Conservation (phyloP, 2,888 invertebrate species). For the Apotomis turbidana region DNA sequence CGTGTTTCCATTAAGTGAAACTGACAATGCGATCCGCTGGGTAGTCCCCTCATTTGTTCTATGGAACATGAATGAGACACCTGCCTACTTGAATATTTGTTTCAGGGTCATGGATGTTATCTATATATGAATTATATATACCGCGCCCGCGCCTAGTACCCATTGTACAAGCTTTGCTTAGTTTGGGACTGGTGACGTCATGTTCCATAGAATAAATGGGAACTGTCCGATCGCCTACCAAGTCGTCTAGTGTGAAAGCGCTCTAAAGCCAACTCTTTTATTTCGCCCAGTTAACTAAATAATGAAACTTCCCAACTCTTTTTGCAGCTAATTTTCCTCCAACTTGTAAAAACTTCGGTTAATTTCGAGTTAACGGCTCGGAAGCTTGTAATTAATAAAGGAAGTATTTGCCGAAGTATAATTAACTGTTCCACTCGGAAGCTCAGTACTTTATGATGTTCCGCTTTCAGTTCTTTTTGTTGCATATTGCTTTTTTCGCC, state of each 20-base stretch:
- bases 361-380: slow-evolving; percentile 43
- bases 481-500: not conserved
- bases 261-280: slow-evolving; percentile 36
- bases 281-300: slow-evolving; percentile 39
- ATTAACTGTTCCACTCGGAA: slow-evolving; percentile 14
- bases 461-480: not conserved
- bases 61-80: too few species aligned
- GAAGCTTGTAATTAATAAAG: slow-evolving; percentile 34
- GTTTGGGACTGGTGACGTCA: too few species aligned
- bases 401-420: slow-evolving; percentile 49
- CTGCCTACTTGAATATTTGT: too few species aligned
- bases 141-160: too few species aligned
- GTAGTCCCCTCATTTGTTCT: too few species aligned
- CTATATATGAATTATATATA: too few species aligned
- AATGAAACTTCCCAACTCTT: slow-evolving; percentile 41
- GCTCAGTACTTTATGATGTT: slow-evolving; percentile 24
- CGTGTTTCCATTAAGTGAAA: too few species aligned
- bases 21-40: too few species aligned
- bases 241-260: not conserved
- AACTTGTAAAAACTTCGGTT: slow-evolving; percentile 46
- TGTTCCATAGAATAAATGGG: too few species aligned
- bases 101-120: too few species aligned
- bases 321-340: slow-evolving; percentile 46
- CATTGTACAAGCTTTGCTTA: too few species aligned
- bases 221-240: too few species aligned